A percentile compares a stretch with the other conserved stretches of the same genome.
These are phyloP conservation scores for Buphagus erythrorhynchus DNA, from an alignment of 2,797 vertebrate genomes.

Conservation along the genomic window DNA sequence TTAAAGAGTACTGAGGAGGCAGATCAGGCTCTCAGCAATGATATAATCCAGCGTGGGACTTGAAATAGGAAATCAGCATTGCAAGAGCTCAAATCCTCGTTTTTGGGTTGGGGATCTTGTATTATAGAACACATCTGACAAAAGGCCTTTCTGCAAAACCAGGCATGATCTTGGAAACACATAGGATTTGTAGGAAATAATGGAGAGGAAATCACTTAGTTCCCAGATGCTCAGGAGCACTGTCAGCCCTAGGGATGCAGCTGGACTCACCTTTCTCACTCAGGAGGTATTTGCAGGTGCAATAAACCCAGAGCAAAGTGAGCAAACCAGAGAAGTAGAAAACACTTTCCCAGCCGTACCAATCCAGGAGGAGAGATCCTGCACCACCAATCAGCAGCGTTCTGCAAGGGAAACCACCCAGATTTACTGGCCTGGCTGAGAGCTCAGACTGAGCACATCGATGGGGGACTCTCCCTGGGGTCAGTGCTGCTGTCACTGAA, in stretches of 20 bases:
- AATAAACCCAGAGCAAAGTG: conserved; percentile 91
- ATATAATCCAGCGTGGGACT: not conserved
- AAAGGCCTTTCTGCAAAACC: not conserved
- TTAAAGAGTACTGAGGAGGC: conserved; percentile 5
- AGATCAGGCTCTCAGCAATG: not conserved
- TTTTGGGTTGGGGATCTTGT: not conserved
- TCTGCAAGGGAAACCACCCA: conserved; percentile 64
- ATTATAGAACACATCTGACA: not conserved
- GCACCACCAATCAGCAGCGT: conserved; percentile 89
- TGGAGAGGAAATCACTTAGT: not conserved
- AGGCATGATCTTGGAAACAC: not conserved
- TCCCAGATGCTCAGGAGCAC: not conserved
- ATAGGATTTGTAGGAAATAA: not conserved
- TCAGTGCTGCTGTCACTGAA: not conserved
- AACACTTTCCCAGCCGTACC: conserved; percentile 93
- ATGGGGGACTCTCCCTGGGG: not conserved
- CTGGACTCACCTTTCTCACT: conserved; percentile 82
- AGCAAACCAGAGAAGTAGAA: conserved; percentile 92
- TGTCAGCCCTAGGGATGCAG: not conserved
- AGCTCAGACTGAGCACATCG: accelerated
- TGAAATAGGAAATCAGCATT: not conserved
- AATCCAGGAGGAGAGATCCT: conserved; percentile 92
- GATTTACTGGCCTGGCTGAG: not conserved
- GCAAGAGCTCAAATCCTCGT: not conserved
- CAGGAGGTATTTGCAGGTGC: conserved; percentile 91